Evolutionary conservation across 2,797 vertebrate genomes (phyloP), one percentile per base, ranked within the genome.

Genomic region (Danionella dracula): DNA sequence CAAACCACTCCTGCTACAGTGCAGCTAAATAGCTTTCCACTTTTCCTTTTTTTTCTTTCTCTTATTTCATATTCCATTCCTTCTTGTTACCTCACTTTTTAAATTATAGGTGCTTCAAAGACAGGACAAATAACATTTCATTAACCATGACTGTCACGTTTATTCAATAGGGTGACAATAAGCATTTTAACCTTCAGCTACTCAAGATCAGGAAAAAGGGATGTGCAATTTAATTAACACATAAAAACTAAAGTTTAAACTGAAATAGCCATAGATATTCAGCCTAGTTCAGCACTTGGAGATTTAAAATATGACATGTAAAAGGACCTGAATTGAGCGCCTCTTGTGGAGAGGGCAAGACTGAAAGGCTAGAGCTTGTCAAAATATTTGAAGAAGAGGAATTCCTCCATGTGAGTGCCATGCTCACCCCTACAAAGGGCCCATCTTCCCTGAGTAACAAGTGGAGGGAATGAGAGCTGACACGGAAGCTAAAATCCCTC

Each of bases 361-460:
- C 45, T 44, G 38, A 74, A 75, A 35, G 42, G 76, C 76, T 64
- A 78, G 78, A 78, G 84, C 85, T 82, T 85, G 81, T 81, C 81
- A 74, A 86, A 87, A 90, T 86, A 88, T 89, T 85, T 85, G 80
- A 54, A 49, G 79, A 71, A 63, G 79, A 81, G 83, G 82, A 88
- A 87, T 85, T 85, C 79, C 78, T 58, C 71, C 77, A 83, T 81
- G 71, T 81, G 73, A 82, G 81, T 66, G 35, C 74, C 77, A 76
- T 74, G 74, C 67, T 70, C 79, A 80, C 71, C 15, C 67, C 78
- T 79, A 89, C 84, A 82, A 89, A 87, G 89, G 83, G 83, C 82
- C 90, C 90, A 89, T 90, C 90, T 91, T 90, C 89, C 86, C 87
- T 82, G 81, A 78, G 86, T 79, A 88, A 87, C 86, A 91, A 90